Conservation (phyloP, 2,888 invertebrate species). For the Mythimna lalbum region DNA sequence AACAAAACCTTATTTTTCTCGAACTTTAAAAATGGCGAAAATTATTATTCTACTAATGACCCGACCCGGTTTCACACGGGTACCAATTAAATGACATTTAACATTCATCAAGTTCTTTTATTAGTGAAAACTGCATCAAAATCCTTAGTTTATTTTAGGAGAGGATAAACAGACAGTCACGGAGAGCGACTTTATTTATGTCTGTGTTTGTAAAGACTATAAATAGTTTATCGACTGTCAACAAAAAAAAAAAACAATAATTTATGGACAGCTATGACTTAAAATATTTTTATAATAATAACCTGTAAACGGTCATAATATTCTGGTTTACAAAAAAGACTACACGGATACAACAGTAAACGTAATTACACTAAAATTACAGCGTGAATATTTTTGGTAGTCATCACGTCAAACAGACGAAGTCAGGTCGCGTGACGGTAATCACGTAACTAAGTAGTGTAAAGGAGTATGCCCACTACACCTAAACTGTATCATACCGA, state of each 20-base stretch:
- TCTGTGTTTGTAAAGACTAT: too few species aligned
- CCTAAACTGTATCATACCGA: too few species aligned
- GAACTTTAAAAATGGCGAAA: not conserved
- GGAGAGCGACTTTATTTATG: too few species aligned
- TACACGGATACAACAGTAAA: slow-evolving; percentile 17
- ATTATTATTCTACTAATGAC: too few species aligned
- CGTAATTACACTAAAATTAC: slow-evolving; percentile 35
- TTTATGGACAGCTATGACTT: not conserved
- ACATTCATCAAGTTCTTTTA: too few species aligned
- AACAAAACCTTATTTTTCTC: not conserved
- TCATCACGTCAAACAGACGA: slow-evolving; percentile 71
- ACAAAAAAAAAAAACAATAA: not conserved
- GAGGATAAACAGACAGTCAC: too few species aligned
- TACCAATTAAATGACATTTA: too few species aligned
- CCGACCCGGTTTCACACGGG: too few species aligned
- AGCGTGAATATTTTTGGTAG: slow-evolving; percentile 68
- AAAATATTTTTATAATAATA: not conserved
- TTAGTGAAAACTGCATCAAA: too few species aligned
- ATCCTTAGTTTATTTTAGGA: too few species aligned
- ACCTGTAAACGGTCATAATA: slow-evolving; percentile 10
- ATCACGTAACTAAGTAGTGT: slow-evolving; percentile 75
- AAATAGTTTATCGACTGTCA: too few species aligned
- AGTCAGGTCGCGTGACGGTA: slow-evolving; percentile 77
- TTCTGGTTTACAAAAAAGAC: slow-evolving; percentile 24
- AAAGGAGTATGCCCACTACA: too few species aligned